Percentiles rank a stretch among this genome's conserved stretches.
phyloP scores from a whole-genome alignment of 30 jellyfish, hydroid and myxozoan species.

The Pelagia noctiluca region DNA sequence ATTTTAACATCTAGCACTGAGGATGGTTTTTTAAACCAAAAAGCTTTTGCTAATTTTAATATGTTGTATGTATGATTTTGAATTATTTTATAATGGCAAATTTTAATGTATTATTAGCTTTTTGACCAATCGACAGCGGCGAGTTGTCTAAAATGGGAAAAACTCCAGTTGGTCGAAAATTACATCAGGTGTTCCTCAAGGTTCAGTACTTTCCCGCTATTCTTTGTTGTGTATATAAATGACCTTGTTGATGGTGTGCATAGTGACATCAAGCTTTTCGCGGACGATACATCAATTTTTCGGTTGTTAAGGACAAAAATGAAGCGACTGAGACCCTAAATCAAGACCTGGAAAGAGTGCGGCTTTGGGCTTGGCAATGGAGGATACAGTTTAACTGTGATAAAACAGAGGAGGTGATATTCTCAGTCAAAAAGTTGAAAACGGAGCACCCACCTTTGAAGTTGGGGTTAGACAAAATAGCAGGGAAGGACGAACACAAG shows the following conservation, averaged over 20 bases:
- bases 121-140: constrained; percentile 10
- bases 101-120: neutral
- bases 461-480: constrained; percentile 24
- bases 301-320: constrained; percentile 42
- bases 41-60: no score
- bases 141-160: constrained; percentile 18
- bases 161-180: constrained; percentile 6
- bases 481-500: constrained; percentile 38
- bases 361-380: constrained; percentile 67
- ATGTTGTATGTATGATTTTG: no score
- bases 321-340: constrained; percentile 13
- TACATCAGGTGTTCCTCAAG: constrained; percentile 32
- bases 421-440: constrained; percentile 26
- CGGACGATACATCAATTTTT: constrained; percentile 17
- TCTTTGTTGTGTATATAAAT: constrained; percentile 7
- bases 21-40: no score
- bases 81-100: no score
- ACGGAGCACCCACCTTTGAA: constrained; percentile 3
- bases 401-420: constrained; percentile 39
- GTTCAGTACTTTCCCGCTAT: constrained; percentile 5
- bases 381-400: constrained; percentile 32
- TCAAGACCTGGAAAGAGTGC: constrained; percentile 30
- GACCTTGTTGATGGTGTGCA: constrained; percentile 37
- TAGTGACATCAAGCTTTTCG: constrained; percentile 41
- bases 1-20: no score